Evolutionary conservation across 2,113 vertebrate species (phyloP), one percentile per base, ranked within the genome.

Genomic region (Proteles cristata): DNA sequence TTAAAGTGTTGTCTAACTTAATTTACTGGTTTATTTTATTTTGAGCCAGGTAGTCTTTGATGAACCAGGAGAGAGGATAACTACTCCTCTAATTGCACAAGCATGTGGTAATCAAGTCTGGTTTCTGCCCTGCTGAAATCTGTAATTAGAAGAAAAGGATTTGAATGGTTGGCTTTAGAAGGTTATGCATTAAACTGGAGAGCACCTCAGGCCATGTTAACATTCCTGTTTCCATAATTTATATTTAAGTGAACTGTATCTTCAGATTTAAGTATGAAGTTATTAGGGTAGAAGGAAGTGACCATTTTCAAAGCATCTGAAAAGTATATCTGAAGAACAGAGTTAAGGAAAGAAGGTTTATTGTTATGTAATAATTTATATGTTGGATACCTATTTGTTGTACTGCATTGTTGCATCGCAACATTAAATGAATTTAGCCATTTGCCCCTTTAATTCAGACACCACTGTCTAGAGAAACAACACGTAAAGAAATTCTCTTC

Each of bases 41-140:
- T 43, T 11, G 58, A 94, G 68, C 61, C 91, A 97, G 90, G 80
- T 97, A 92, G 91, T 92, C 93, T 97, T 92, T 94, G 93, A 96
- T 86, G 74, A 94, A 35, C 53, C 69, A 76, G 19, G 74, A 90
- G 68, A 83, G 77, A 79, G 80, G 33, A 58, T 63, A 85, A 69
- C 25, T 45, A 11, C 48, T 26, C 35, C 55, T 89, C 25, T 65
- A 82, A 95, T 87, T 90, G 76, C 21, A 33, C 9, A 33, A 90
- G 71, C 68, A 31, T 50, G 25, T 69, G 68, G 55, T 55, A 87
- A 3, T 96, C 80, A 50, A 66, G 65, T 69, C 80, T 68, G 14
- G 15, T 11, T 79, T 80, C 96, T 71, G 26, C 31, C 66, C 31
- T 80, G 4, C 7, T 90, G 91, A 80, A 77, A 82, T 88, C 65